A percentile compares a stretch with the other conserved stretches of the same genome.
These are phyloP conservation scores for Hirtodrosophila alboralis DNA, from an alignment of 2,888 invertebrate species.

Conservation along the genomic window DNA sequence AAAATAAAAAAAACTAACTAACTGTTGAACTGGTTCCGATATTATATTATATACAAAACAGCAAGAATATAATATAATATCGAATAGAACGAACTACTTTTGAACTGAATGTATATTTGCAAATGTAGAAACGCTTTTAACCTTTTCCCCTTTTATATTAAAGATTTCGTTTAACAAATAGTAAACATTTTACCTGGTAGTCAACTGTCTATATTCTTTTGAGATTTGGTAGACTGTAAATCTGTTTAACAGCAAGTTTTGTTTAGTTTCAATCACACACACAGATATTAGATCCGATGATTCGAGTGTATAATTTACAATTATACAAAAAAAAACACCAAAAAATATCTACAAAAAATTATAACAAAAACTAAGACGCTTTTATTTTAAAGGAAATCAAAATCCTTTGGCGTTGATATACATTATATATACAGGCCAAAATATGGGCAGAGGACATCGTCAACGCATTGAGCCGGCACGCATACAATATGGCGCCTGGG, in stretches of 20 bases:
- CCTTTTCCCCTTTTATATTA: too few relatives aligned
- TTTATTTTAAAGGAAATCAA: not conserved
- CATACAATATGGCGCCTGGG: constrained; percentile 59
- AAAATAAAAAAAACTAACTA: too few relatives aligned
- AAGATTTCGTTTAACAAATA: too few relatives aligned
- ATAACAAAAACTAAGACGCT: not conserved
- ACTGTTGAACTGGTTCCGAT: too few relatives aligned
- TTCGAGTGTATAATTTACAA: constrained; percentile 5
- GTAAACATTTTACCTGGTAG: constrained; percentile 9
- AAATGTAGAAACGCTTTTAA: too few relatives aligned
- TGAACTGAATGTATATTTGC: too few relatives aligned
- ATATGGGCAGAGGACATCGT: constrained; percentile 26
- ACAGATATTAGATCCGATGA: constrained; percentile 21
- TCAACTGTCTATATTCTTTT: constrained; percentile 7
- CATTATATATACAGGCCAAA: constrained; percentile 9
- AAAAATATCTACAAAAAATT: not conserved
- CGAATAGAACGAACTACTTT: too few relatives aligned
- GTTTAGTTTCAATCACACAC: constrained; percentile 35
- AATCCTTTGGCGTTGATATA: not conserved
- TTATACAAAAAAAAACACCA: not conserved
- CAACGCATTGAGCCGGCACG: constrained; percentile 33
- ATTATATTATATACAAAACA: too few relatives aligned
- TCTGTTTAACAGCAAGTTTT: constrained; percentile 21
- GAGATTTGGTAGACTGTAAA: not conserved
- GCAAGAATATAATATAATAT: too few relatives aligned